phyloP scores from a whole-genome alignment of 2,888 invertebrate species.

The Conomelus anceps region DNA sequence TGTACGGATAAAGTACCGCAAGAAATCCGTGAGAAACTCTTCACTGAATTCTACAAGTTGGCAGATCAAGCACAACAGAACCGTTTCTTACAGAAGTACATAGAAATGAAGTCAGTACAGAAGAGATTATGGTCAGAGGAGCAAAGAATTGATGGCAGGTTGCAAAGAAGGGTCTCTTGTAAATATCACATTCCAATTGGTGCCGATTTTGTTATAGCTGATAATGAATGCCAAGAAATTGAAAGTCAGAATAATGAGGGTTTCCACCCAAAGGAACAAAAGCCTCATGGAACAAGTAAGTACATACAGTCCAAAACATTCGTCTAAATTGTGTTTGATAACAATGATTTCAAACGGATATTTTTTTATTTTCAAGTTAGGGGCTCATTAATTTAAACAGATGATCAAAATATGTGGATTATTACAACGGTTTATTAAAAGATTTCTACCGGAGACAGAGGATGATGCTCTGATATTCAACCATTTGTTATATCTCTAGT shows the following conservation, averaged over 20 bases:
- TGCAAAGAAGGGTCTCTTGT: conserved; percentile 46
- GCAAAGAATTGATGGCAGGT: conserved; percentile 33
- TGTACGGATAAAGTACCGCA: conserved; percentile 47
- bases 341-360: no score
- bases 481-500: no score
- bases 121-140: conserved; percentile 34
- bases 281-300: not conserved
- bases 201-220: not conserved
- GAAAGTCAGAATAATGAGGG: not conserved
- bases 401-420: no score
- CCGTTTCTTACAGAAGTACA: conserved; percentile 46
- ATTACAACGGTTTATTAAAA: no score
- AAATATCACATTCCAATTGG: conserved; percentile 45
- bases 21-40: conserved; percentile 45
- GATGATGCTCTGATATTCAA: no score
- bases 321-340: no score
- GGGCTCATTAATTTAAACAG: no score
- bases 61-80: conserved; percentile 47
- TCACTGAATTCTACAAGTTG: conserved; percentile 46
- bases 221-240: no score
- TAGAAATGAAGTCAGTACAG: conserved; percentile 46
- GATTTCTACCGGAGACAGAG: no score
- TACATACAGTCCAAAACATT: not conserved
- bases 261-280: not conserved
- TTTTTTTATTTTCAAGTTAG: no score